Evolutionary conservation across 2,797 vertebrate species (phyloP).

Genomic region (Ficedula albicollis): DNA sequence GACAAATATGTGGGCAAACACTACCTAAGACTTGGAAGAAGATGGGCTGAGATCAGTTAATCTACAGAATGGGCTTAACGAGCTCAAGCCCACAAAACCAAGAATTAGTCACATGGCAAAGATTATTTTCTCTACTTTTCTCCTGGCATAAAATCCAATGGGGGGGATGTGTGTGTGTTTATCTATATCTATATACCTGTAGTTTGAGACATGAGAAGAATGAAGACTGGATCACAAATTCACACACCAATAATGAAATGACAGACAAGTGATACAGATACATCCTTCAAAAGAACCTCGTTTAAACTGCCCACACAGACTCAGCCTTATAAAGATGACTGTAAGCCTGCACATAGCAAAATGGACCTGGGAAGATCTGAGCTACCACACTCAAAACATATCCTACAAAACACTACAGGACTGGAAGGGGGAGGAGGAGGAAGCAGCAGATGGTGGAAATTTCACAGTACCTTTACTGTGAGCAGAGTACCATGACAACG

Average conservation of each 20-base stretch:
- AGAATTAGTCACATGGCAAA: background rate
- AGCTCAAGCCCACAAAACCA: background rate
- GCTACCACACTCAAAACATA: background rate
- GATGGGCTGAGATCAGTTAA: background rate
- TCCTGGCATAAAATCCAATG: background rate
- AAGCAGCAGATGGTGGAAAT: background rate
- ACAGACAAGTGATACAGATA: background rate
- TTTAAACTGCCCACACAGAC: background rate
- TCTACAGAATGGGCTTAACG: background rate
- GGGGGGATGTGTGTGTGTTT: fast-evolving
- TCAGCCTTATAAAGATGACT: background rate
- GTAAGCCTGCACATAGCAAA: background rate
- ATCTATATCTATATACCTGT: fast-evolving
- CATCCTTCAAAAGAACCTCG: background rate
- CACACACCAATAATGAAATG: background rate
- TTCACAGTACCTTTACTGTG: background rate
- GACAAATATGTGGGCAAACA: background rate
- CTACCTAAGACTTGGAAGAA: background rate
- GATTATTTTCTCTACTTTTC: background rate
- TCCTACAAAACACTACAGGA: background rate
- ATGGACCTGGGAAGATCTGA: background rate
- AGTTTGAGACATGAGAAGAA: background rate
- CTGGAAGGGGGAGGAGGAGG: background rate
- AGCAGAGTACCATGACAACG: background rate
- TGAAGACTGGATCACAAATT: background rate